Base-by-base conservation (phyloP, 2,113 vertebrate species). In the Gasterosteus aculeatus region DNA sequence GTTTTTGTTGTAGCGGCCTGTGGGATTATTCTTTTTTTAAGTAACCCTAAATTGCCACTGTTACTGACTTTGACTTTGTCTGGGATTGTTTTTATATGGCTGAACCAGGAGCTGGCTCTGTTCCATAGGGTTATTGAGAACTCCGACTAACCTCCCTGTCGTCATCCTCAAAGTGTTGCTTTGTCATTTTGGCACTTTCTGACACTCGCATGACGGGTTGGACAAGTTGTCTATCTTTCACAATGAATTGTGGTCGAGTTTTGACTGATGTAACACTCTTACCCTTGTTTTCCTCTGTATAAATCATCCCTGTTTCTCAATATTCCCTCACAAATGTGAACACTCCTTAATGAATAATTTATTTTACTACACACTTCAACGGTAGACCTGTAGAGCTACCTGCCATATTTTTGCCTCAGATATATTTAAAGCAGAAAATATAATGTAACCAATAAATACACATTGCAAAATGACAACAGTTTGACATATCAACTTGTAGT, bases 271-370 rank as follows among this genome's bases (percentile, higher is more conserved):
- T 26, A 26, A 26, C 22, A 26, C 22, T 33, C 2, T 33, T 1
- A 33, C 33, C 5, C 5, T 33, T 4, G 5, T 33, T 33, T 33
- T 1, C 33, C 33, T 33, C 33, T 33, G 3, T 33, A 33, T 5
- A 33, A 3, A 5, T 33, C 33, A 33, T 33, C 33, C 22, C 22
- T 26, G 22, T 26, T 26, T 26, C 22, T 26, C 22, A 26, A 26
- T 26, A 26, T 26, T 26, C 22, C 22, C 22, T 26, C 22, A 26
- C 22, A 26, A 26, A 26, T 26, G 22, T 26, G 59, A 66, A 6
- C 1, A 5, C 14, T 31, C 64, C 57, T 53, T 4, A 14, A 62
- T 59, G 77, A 73, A 56, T 49, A 74, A 80, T 81, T 57, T 49
- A 64, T 57, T 22, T 60, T 33, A 10, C 70, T 62, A 60, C 54